Conservation (phyloP, 2,888 invertebrate genomes). For the Limnephilus rhombicus region DNA sequence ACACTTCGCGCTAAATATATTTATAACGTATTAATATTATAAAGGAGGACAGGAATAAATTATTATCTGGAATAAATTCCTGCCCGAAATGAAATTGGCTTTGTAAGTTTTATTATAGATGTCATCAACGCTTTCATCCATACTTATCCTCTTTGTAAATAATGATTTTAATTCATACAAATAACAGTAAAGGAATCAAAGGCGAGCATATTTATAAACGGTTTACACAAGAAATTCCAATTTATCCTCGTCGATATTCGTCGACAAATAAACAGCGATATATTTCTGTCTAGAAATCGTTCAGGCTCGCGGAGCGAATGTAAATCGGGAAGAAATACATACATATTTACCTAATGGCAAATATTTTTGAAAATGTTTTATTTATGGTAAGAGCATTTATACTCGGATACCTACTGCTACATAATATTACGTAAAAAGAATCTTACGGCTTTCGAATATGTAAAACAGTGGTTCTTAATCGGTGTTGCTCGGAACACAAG, state of each 20-base stretch:
- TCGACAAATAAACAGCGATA: constrained; percentile 24
- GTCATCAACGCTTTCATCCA: background rate
- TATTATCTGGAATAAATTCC: background rate
- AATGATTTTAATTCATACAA: background rate
- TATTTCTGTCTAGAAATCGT: constrained; percentile 19
- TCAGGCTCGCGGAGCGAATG: background rate
- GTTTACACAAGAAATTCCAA: constrained; percentile 40
- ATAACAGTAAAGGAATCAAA: background rate
- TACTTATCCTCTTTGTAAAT: background rate
- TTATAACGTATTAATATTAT: background rate
- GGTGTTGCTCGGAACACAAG: background rate
- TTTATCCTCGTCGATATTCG: constrained; percentile 25
- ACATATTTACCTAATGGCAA: constrained; percentile 16
- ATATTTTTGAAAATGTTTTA: background rate
- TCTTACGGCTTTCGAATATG: background rate
- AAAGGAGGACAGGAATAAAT: background rate
- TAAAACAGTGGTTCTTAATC: background rate
- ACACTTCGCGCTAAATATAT: background rate
- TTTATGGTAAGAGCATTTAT: background rate
- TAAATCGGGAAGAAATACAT: constrained; percentile 7
- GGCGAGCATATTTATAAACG: background rate
- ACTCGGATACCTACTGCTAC: background rate
- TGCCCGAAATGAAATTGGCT: background rate
- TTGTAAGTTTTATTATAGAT: background rate
- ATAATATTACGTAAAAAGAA: background rate